Base-by-base conservation (phyloP, 2,888 invertebrate genomes). In the Lymantria monacha region DNA sequence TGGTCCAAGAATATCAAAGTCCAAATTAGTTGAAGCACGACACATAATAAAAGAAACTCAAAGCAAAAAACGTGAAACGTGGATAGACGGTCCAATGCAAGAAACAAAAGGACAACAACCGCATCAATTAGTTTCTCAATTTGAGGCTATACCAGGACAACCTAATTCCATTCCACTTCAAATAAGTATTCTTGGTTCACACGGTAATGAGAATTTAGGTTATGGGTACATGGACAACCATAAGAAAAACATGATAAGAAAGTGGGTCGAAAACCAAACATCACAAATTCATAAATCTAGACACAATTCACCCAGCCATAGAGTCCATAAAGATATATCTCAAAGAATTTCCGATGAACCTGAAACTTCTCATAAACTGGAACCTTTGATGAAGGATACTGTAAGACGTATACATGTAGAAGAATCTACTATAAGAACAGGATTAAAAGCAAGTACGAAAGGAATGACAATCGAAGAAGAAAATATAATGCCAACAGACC, bases 81-180 rank as follows among this genome's bases (percentile, higher is more conserved):
- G 98, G 98, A 96, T 98, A 49, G 98, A 98, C 80, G 98, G 98
- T 0, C 98, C 98, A 0, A 95, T 96, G 93, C 95, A 96, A 68
- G 87, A 89, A 70, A 87, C 87, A 51, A 87, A 81, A 63, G 68
- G 86, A 33, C 93, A 95, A 14, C 51, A 80, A 53, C 42, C 46
- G 30, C 53, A 46, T 36, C 53, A 46, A 44, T 8, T 44, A 9
- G 49, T 43, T 7, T 40, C 46, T 7, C 86, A 83, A 60, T 85
- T 87, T 66, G 91, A 90, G 55, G 68, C 83, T 22, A 65, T 79
- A 15, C 97, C 97, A 9, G 93, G 95, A 83, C 95, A 94, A 65
- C 76, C 87, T 49, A 92, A 81, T 66, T 68, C 79, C 43, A 53
- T 85, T 46, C 84, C 87, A 38, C 74, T 88, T 43, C 90, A 89